Evolutionary conservation across 2,888 invertebrate genomes (phyloP).

Genomic region (Callyntrura sp.): DNA sequence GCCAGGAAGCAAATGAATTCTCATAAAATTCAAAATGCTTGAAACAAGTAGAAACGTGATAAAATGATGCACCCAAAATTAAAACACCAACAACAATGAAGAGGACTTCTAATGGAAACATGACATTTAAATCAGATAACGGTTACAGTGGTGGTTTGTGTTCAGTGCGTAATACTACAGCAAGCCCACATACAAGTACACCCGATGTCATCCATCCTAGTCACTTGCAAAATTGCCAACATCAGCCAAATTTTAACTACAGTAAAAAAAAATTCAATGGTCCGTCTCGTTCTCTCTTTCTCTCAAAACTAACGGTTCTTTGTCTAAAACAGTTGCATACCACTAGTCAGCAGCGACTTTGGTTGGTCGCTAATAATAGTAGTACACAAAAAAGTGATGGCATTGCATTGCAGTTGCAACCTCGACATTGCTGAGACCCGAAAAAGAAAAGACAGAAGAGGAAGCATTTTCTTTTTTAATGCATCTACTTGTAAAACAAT

Average conservation of each 20-base stretch:
- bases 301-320: constrained; percentile 16
- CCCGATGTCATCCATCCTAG: background rate
- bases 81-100: too few relatives aligned
- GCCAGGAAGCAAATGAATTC: too few relatives aligned
- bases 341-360: background rate
- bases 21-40: too few relatives aligned
- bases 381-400: background rate
- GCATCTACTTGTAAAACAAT: constrained; percentile 43
- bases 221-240: constrained; percentile 28
- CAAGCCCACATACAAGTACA: background rate
- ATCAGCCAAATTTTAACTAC: constrained; percentile 18
- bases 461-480: background rate
- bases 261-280: constrained; percentile 49
- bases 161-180: too few relatives aligned
- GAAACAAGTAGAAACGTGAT: too few relatives aligned
- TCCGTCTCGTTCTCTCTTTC: constrained; percentile 9
- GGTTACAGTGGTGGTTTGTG: background rate
- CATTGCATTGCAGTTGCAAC: background rate
- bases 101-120: background rate
- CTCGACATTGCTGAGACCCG: background rate
- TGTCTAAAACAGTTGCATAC: constrained; percentile 36
- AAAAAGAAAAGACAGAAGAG: constrained; percentile 59
- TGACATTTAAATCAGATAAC: constrained; percentile 5
- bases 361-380: background rate
- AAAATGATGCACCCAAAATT: too few relatives aligned